Evolutionary conservation across 2,888 invertebrate genomes (phyloP).

Genomic region (Pseudococcus longispinus): DNA sequence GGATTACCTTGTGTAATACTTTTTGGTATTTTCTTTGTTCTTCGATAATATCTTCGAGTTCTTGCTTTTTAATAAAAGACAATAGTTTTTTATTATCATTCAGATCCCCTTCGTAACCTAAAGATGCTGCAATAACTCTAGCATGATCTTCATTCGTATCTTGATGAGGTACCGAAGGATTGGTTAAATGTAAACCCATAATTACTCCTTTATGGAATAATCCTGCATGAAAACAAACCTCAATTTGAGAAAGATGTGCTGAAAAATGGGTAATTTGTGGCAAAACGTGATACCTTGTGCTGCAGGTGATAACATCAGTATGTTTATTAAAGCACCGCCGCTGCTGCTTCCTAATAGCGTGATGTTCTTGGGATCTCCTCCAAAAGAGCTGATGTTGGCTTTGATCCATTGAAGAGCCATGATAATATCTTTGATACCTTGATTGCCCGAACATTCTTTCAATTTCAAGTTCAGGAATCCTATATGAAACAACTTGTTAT

Average conservation of each 20-base stretch:
- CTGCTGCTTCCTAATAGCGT: slow-evolving; percentile 23
- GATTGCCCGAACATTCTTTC: slow-evolving; percentile 13
- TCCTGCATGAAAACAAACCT: not conserved
- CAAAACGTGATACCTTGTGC: not conserved
- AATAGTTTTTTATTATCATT: not conserved
- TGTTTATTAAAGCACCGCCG: not conserved
- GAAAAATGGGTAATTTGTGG: not conserved
- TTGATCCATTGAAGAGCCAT: not conserved
- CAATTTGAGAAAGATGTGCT: not conserved
- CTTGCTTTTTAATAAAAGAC: not conserved
- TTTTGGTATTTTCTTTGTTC: not conserved
- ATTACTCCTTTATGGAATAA: slow-evolving; percentile 10
- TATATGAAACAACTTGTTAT: not conserved
- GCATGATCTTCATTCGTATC: not conserved
- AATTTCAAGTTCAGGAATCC: slow-evolving; percentile 22
- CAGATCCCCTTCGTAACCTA: not conserved
- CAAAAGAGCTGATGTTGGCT: not conserved
- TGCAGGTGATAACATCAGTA: not conserved
- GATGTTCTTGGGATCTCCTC: slow-evolving; percentile 8
- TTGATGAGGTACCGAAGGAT: not conserved
- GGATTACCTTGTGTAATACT: not conserved
- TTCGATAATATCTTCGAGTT: not conserved
- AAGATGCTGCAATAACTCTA: not conserved
- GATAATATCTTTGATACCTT: slow-evolving; percentile 22
- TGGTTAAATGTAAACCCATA: not conserved